Evolutionary conservation across 2,888 invertebrate species (phyloP), one percentile per base, ranked within the genome.

Genomic region (Pseudococcus viburni): DNA sequence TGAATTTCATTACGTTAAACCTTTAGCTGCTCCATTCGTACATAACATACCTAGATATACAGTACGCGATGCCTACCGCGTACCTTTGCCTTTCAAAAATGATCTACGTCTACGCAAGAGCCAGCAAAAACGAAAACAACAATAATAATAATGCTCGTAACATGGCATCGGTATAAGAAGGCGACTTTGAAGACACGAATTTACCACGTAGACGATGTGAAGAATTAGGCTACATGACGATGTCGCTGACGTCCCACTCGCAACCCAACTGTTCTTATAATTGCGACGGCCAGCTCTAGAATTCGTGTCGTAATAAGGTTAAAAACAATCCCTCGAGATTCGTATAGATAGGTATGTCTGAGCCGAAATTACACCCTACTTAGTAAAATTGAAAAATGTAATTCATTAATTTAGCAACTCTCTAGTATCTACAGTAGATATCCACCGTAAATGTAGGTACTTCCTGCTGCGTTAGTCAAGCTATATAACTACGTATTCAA

Each of bases 381-480:
- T 64, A 64, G 64, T 19, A 64, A 64, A 64, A 64, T 64, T 64
- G 64, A 64, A 64, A 64, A 64, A 64, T 64, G 64, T 64, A 64
- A 64, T 64, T 64, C 64, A 64, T 64, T 64, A 64, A 64, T 64
- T 64, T 64, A 51, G 5, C 17, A 17, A 5, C 8, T 8, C 46
- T 12, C 46, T 46, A 33, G 8, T 46, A 11, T 46, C 46, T 46
- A 3, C 51, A 12, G n/a, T n/a, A 33, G 26, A 2, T 33, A 33
- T 51, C 51, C 51, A 1, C 17, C 51, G 5, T 12, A 12, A 46
- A 12, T 46, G 46, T 9, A 5, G 5, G 46, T 46, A 11, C 51
- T 51, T 51, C 12, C 51, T 51, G 17, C 17, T 51, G 17, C 17
- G 26, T 33, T 51, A 11, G 51, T 51, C 51, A 0, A 17, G 51